Conservation (phyloP, 2,797 vertebrate genomes). For the Babyrousa celebensis region DNA sequence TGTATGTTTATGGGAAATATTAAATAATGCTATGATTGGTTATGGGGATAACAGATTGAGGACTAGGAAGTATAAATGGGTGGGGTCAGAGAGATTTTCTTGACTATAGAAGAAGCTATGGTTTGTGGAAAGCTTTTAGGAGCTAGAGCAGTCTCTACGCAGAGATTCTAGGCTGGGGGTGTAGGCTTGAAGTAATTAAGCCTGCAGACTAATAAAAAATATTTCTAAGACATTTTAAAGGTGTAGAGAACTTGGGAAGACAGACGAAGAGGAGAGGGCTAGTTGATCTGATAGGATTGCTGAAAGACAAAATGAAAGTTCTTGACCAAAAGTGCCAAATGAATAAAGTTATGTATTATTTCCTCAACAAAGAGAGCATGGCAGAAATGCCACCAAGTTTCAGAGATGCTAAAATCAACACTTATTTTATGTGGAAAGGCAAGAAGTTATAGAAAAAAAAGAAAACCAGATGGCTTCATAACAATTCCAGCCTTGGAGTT, state of each 20-base stretch:
- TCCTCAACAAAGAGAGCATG: conserved; percentile 50
- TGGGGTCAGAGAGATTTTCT: conserved; percentile 61
- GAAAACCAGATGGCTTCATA: conserved; percentile 35
- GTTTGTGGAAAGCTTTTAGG: conserved; percentile 61
- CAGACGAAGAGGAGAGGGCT: conserved; percentile 28
- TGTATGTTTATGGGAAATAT: conserved; percentile 80
- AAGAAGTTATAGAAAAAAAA: neutral
- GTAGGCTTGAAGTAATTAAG: conserved; percentile 44
- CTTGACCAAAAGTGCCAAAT: conserved; percentile 45
- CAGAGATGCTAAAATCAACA: conserved; percentile 56
- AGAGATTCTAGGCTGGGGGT: conserved; percentile 8
- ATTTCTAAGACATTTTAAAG: conserved; percentile 73
- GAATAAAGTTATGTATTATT: conserved; percentile 10
- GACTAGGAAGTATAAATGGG: conserved; percentile 14
- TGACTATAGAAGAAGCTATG: conserved; percentile 63
- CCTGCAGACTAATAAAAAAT: conserved; percentile 22
- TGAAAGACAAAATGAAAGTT: conserved; percentile 50
- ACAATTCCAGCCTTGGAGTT: neutral
- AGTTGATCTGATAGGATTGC: neutral
- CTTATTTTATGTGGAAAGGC: conserved; percentile 73
- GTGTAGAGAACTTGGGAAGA: conserved; percentile 68
- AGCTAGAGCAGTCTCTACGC: neutral
- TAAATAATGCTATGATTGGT: conserved; percentile 72
- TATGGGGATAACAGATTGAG: conserved; percentile 40
- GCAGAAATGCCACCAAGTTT: conserved; percentile 64